These are phyloP conservation scores for Chelonus insularis DNA, from an alignment of 1,140 invertebrate species.

Conservation along the genomic window DNA sequence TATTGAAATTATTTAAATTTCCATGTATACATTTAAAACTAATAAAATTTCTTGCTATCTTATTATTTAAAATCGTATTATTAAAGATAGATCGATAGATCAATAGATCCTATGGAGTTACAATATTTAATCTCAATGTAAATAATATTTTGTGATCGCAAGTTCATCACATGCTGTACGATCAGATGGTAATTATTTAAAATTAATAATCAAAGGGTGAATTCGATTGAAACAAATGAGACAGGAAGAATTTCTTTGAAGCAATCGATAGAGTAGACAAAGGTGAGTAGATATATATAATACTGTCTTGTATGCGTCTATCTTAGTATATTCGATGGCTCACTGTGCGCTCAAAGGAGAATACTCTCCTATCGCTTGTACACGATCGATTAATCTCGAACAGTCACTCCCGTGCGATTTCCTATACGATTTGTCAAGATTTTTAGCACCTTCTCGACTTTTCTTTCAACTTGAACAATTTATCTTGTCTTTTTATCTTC, in stretches of 20 bases:
- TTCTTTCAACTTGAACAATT: not conserved
- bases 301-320: no score
- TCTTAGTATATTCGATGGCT: not conserved
- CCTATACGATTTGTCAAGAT: not conserved
- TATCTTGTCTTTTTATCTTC: not conserved
- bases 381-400: conserved; percentile 11
- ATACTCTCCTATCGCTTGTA: not conserved
- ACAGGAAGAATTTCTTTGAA: no score
- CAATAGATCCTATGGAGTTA: no score
- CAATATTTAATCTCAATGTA: no score
- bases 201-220: no score
- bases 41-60: not conserved
- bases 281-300: no score
- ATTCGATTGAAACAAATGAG: no score
- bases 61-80: not conserved
- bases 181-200: no score
- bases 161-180: no score
- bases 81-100: no score
- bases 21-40: conserved; percentile 8
- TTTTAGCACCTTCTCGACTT: conserved; percentile 11
- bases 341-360: not conserved
- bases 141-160: no score
- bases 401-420: not conserved
- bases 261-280: no score
- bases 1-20: conserved; percentile 29